Evolutionary conservation across 1,140 invertebrate genomes (phyloP).

Genomic region (Leptopilina clavipes): DNA sequence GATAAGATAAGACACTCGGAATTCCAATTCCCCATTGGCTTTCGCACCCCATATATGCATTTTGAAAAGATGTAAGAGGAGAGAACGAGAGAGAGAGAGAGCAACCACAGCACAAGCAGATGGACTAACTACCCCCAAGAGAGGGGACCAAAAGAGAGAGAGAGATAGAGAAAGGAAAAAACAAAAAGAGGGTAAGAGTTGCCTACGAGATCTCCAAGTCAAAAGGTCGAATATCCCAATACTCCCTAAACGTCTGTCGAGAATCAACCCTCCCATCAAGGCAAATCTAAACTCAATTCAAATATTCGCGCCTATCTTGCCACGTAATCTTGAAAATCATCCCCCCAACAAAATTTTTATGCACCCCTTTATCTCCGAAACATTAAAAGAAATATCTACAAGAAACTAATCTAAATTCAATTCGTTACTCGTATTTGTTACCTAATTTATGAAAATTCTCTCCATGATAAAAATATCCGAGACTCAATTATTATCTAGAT

Average conservation of each 20-base stretch:
- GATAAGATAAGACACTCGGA: slow-evolving; percentile 29
- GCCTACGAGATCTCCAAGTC: slow-evolving; percentile 34
- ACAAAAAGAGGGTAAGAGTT: slow-evolving; percentile 37
- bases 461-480: too few relatives aligned
- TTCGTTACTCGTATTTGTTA: neutral
- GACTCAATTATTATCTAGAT: too few relatives aligned
- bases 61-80: slow-evolving; percentile 35
- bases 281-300: slow-evolving; percentile 30
- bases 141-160: slow-evolving; percentile 49
- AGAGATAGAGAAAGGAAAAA: slow-evolving; percentile 38
- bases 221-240: slow-evolving; percentile 50
- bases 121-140: slow-evolving; percentile 70
- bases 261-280: slow-evolving; percentile 62
- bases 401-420: slow-evolving; percentile 29
- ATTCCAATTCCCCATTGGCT: slow-evolving; percentile 20
- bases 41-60: neutral
- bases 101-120: slow-evolving; percentile 56
- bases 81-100: neutral
- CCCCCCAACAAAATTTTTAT: neutral
- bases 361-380: neutral
- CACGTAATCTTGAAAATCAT: slow-evolving; percentile 20
- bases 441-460: neutral
- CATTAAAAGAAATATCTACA: neutral
- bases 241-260: slow-evolving; percentile 60
- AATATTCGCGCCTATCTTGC: slow-evolving; percentile 24